These are phyloP conservation scores for Thunnus thynnus DNA, from an alignment of 2,113 vertebrate genomes.

Conservation along the genomic window DNA sequence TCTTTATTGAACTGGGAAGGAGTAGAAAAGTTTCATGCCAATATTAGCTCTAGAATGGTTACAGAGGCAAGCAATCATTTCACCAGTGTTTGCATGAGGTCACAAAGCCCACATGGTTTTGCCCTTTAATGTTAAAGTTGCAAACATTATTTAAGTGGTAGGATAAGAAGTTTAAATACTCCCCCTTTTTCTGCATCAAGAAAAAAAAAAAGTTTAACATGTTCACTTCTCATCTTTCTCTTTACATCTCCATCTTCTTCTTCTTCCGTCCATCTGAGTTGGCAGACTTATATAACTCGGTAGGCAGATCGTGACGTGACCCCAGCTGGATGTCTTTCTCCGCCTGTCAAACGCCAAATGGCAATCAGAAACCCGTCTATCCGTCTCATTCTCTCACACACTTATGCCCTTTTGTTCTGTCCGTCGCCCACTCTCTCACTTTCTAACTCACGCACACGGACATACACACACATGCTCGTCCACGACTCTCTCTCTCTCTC, in stretches of 20 bases:
- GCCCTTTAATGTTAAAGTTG: too few species aligned
- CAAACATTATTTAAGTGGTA: too few species aligned
- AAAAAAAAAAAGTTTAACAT: not conserved
- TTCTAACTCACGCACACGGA: not conserved
- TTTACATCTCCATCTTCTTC: not conserved
- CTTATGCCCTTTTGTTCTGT: constrained; percentile 26
- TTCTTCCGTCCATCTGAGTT: constrained; percentile 22
- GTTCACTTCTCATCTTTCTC: constrained; percentile 3
- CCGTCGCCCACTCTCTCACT: constrained; percentile 34
- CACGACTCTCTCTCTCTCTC: not conserved
- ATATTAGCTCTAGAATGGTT: too few species aligned
- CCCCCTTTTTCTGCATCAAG: not conserved
- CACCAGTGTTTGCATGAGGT: too few species aligned
- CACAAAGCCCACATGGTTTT: too few species aligned
- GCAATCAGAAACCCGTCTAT: constrained; percentile 44
- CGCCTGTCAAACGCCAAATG: constrained; percentile 57
- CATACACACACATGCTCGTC: not conserved
- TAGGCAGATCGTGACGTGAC: constrained; percentile 43
- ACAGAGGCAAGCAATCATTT: too few species aligned
- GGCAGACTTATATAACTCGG: constrained; percentile 30
- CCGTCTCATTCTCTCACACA: constrained; percentile 29
- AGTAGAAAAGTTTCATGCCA: too few species aligned
- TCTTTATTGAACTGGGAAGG: too few species aligned
- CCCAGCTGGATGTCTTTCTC: constrained; percentile 43
- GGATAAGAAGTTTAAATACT: not conserved